Percentiles rank a stretch among this genome's conserved stretches.
These are phyloP conservation scores for Megalurothrips usitatus DNA, from an alignment of 2,888 invertebrate species.

Conservation along the genomic window DNA sequence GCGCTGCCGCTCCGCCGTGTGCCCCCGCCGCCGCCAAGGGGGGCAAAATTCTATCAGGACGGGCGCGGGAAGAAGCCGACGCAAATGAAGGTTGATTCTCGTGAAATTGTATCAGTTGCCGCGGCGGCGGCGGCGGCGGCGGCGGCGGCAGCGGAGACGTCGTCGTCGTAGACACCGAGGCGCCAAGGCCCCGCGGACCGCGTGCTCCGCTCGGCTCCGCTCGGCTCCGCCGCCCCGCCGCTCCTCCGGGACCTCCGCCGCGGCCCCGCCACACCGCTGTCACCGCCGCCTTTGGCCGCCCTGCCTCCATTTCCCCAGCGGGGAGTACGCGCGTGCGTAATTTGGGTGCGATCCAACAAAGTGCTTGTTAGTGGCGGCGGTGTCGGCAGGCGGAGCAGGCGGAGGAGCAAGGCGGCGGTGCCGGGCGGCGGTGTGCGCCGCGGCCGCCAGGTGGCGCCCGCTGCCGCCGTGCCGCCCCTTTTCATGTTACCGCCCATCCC, in stretches of 20 bases:
- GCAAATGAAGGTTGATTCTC: conserved; percentile 21
- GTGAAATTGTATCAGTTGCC: conserved; percentile 3
- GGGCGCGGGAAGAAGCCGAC: not conserved
- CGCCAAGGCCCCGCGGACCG: no score
- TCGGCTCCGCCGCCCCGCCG: not conserved
- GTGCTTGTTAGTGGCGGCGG: conserved; percentile 2
- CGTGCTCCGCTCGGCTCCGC: not conserved
- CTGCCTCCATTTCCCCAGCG: not conserved
- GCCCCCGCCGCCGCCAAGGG: not conserved
- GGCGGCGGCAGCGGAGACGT: no score
- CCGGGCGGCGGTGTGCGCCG: no score
- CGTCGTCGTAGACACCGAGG: no score
- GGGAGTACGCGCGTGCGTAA: not conserved
- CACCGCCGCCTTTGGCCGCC: not conserved
- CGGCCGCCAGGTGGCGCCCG: no score
- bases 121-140: no score
- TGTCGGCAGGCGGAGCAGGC: not conserved
- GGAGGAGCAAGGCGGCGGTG: no score
- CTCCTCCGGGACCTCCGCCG: not conserved
- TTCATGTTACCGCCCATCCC: no score
- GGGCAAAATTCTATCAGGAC: conserved; percentile 6
- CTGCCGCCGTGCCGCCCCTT: no score
- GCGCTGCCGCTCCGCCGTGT: not conserved
- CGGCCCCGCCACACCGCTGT: not conserved
- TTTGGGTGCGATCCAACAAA: conserved; percentile 3